These are phyloP conservation scores for Cirrhinus mrigala DNA, from an alignment of 2,797 vertebrate species.

Conservation along the genomic window DNA sequence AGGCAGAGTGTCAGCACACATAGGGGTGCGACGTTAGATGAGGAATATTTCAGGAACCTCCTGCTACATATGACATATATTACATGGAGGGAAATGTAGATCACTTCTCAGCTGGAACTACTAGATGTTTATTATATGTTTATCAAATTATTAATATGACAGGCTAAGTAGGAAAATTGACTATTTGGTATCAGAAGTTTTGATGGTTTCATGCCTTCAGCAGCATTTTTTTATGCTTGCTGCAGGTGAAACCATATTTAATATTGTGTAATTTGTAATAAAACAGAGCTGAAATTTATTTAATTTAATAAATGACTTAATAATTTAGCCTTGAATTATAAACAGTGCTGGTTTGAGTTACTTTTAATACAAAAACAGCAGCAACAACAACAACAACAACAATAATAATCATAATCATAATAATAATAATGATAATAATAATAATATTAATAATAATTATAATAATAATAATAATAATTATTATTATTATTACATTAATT, in stretches of 20 bases:
- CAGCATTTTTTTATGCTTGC: background rate
- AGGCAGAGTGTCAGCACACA: conserved; percentile 26
- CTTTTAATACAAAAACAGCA: background rate
- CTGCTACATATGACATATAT: background rate
- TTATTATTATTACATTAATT: no score
- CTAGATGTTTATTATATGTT: background rate
- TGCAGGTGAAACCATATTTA: background rate
- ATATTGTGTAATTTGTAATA: background rate
- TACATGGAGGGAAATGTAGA: background rate
- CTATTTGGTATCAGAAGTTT: background rate
- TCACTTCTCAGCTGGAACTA: background rate
- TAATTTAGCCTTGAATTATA: background rate
- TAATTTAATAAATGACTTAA: background rate
- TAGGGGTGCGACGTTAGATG: background rate
- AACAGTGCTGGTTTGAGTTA: background rate
- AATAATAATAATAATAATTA: no score
- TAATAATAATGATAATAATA: no score
- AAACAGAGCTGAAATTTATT: background rate
- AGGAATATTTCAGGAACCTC: background rate
- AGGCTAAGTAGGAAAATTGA: background rate
- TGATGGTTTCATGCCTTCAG: background rate
- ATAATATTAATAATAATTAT: no score
- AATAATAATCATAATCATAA: no score
- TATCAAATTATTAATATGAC: background rate
- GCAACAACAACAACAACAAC: background rate